phyloP scores from a whole-genome alignment of 2,888 invertebrate genomes.

The Ectemnius cavifrons region DNA sequence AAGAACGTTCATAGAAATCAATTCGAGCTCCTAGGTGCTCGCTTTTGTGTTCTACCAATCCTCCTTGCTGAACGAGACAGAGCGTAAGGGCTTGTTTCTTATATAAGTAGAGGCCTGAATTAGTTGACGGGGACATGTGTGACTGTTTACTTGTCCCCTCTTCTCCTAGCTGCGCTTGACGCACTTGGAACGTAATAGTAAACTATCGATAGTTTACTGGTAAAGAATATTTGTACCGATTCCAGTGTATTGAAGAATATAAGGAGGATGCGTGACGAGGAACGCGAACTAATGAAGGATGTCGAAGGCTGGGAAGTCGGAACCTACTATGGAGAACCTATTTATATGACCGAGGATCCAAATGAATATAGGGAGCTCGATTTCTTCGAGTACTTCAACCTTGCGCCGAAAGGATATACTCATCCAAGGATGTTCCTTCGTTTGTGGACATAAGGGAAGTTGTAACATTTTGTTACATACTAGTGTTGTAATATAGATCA shows the following conservation, averaged over 20 bases:
- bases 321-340: conserved; percentile 90
- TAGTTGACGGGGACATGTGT: neutral
- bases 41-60: conserved; percentile 87
- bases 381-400: neutral
- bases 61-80: conserved; percentile 91
- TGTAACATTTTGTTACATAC: conserved; percentile 69
- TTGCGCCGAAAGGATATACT: neutral
- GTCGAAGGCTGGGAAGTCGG: conserved; percentile 95
- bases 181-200: neutral
- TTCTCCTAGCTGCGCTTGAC: neutral
- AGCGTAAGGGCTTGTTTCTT: conserved; percentile 79
- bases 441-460: conserved; percentile 75
- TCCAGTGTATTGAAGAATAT: conserved; percentile 85
- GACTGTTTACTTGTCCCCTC: neutral
- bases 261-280: conserved; percentile 89
- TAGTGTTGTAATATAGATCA: neutral
- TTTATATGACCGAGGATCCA: conserved; percentile 79
- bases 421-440: neutral
- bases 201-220: neutral
- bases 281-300: conserved; percentile 92
- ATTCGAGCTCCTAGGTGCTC: conserved; percentile 88
- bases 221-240: conserved; percentile 10
- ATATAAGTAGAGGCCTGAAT: neutral
- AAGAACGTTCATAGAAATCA: conserved; percentile 80
- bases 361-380: neutral